These are phyloP conservation scores for Myotis planiceps DNA, from an alignment of 2,797 vertebrate genomes.

Conservation along the genomic window DNA sequence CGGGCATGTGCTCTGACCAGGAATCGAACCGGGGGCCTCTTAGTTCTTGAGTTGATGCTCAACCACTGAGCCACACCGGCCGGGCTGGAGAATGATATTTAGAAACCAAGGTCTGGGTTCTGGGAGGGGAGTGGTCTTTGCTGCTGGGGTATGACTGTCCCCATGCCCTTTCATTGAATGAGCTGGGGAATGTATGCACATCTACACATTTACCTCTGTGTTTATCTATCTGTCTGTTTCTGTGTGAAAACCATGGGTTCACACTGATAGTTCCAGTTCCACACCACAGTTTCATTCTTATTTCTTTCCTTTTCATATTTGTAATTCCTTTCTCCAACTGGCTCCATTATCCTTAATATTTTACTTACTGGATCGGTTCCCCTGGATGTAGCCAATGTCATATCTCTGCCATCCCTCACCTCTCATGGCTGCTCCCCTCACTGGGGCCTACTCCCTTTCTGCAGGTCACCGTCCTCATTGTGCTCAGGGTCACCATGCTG, in stretches of 20 bases:
- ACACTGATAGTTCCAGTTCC: not conserved
- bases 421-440: not conserved
- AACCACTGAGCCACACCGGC: no score
- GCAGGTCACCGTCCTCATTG: not conserved
- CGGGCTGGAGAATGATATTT: not conserved
- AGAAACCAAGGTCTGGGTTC: not conserved
- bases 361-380: not conserved
- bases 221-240: not conserved
- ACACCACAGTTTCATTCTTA: not conserved
- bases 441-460: not conserved
- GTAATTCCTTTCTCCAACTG: conserved; percentile 11
- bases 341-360: not conserved
- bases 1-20: no score
- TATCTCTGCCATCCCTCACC: not conserved
- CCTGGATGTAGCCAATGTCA: not conserved
- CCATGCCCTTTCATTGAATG: not conserved
- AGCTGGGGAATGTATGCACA: not conserved
- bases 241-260: not conserved
- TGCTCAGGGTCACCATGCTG: not conserved
- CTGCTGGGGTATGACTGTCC: not conserved
- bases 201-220: not conserved
- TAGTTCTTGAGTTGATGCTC: no score
- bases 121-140: not conserved
- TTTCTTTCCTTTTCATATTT: conserved; percentile 23
- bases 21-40: no score